These are phyloP conservation scores for Telmatherina bonti DNA, from an alignment of 2,797 vertebrate genomes.

Conservation along the genomic window DNA sequence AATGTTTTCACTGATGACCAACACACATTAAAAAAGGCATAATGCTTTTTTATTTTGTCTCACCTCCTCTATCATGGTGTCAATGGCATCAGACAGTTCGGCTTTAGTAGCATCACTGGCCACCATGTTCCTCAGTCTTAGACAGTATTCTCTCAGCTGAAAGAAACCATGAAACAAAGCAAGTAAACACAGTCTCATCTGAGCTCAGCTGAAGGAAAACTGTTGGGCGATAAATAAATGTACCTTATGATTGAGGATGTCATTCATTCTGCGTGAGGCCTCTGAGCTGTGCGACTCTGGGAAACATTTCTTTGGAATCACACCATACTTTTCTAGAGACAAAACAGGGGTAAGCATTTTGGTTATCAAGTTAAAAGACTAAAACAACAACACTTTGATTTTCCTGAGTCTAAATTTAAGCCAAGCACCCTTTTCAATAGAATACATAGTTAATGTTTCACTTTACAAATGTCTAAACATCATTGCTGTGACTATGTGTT, in stretches of 20 bases:
- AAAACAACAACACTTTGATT: not conserved
- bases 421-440: not conserved
- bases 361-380: not conserved
- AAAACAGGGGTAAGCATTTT: not conserved
- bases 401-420: not conserved
- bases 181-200: not conserved
- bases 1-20: too few relatives aligned
- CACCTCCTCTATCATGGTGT: constrained; percentile 98
- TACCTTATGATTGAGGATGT: constrained; percentile 98
- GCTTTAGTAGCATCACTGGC: constrained; percentile 86
- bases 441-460: not conserved
- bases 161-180: constrained; percentile 36
- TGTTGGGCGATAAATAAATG: not conserved
- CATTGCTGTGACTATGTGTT: not conserved
- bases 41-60: constrained; percentile 39
- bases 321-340: constrained; percentile 92
- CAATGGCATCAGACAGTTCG: constrained; percentile 87
- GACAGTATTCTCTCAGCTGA: constrained; percentile 96
- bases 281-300: constrained; percentile 97
- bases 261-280: constrained; percentile 96
- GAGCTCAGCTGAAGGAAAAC: not conserved
- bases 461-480: not conserved
- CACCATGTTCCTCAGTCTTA: constrained; percentile 94
- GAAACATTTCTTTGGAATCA: constrained; percentile 97
- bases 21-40: too few relatives aligned